These are phyloP conservation scores for Florisuga fusca DNA, from an alignment of 2,797 vertebrate genomes.

Conservation along the genomic window DNA sequence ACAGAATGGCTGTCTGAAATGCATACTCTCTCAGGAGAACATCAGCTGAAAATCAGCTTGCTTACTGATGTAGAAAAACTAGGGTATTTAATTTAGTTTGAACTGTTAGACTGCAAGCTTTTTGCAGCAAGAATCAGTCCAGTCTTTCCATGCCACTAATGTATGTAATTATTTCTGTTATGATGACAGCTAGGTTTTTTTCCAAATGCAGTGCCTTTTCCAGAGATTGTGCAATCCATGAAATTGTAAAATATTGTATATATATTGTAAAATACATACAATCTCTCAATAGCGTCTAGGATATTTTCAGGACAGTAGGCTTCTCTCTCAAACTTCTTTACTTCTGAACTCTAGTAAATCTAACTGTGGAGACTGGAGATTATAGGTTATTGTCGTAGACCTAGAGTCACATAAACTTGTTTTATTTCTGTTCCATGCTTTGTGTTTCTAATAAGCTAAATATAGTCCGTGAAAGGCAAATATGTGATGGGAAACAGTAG, in stretches of 20 bases:
- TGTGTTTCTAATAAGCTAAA: not conserved
- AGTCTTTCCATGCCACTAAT: not conserved
- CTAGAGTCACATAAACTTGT: not conserved
- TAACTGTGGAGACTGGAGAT: not conserved
- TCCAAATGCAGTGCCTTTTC: not conserved
- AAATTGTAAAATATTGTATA: too few relatives aligned
- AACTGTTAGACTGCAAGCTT: not conserved
- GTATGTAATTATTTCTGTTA: not conserved
- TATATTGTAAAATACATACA: not conserved
- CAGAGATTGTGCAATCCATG: not conserved
- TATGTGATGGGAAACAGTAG: not conserved
- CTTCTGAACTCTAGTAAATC: not conserved
- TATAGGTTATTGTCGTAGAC: not conserved
- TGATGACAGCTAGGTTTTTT: not conserved
- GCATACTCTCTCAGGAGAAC: not conserved
- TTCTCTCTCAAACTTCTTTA: not conserved
- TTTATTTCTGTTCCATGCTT: not conserved
- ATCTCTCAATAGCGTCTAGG: not conserved
- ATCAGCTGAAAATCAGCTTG: not conserved
- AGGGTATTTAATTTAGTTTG: not conserved
- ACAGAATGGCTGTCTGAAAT: not conserved
- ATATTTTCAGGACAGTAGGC: not conserved
- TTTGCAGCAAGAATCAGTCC: not conserved
- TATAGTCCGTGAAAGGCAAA: not conserved
- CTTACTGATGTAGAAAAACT: not conserved